Base-by-base conservation (phyloP, 2,888 invertebrate genomes). In the Diarsia brunnea region DNA sequence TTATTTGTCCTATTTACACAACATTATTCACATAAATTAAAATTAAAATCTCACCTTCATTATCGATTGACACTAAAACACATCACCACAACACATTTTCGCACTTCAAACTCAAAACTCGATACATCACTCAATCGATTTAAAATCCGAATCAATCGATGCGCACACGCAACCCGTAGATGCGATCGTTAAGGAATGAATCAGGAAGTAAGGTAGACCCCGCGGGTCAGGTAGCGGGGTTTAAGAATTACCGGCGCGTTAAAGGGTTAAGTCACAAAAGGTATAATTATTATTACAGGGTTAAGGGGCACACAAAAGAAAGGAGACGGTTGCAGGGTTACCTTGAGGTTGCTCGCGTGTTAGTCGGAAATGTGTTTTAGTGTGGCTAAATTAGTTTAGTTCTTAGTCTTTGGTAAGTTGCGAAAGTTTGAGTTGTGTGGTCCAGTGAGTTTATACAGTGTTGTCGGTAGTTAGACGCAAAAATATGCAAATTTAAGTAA, bases 191-290 rank as follows among this genome's bases (percentile, higher is more conserved):
- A 95, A 93, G 93, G 94, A 96, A 96, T 96, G 96, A 93, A 94
- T 95, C 94, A 95, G 95, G 95, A 96, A 96, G 93, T 94, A 91
- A 94, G 92, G 92, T 92, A 91, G 90, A 90, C 91, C 90, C 86
- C 87, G 80, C 87, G 94, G 95, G 95, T 96, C 96, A 96, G 96
- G 96, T 96, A 96, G 95, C 94, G 91, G 92, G 93, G 92, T 89
- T 83, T 94, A 95, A 95, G 96, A 95, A 95, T 95, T 94, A 95
- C 91, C 91, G 92, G 90, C 92, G 94, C 93, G 95, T 94, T 92
- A 94, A 95, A 95, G 96, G 96, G 96, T 96, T 96, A 96, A 94
- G 93, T 91, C 86, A 94, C 95, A 95, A 95, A 95, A 94, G 94
- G 93, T 93, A 90, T 94, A 94, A 94, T 95, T 95, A 95, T 95